phyloP scores from a whole-genome alignment of 2,797 vertebrate genomes.

The Arctocebus calabarensis region DNA sequence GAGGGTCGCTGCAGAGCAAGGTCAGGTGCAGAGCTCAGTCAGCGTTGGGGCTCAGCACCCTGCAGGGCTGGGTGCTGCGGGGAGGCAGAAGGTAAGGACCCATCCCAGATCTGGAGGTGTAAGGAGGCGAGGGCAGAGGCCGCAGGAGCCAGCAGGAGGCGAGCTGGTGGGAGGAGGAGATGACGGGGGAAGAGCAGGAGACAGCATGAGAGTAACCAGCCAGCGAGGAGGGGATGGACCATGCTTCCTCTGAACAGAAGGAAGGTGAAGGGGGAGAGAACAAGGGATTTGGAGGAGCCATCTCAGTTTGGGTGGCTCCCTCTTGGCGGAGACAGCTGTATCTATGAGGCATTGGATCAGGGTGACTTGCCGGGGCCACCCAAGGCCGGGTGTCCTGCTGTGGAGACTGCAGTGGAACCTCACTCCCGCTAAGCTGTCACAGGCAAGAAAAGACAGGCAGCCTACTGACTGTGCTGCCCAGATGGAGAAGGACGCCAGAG shows the following conservation, averaged over 20 bases:
- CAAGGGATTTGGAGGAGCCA: neutral
- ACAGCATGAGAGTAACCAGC: neutral
- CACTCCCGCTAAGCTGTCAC: neutral
- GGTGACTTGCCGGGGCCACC: neutral
- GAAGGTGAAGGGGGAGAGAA: neutral
- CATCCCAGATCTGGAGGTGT: neutral
- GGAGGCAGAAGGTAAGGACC: neutral
- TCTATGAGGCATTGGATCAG: neutral
- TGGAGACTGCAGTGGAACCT: neutral
- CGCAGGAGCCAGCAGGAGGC: neutral
- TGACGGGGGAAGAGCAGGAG: too few species aligned
- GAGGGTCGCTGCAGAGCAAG: neutral
- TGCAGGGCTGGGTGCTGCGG: neutral
- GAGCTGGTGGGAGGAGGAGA: too few species aligned
- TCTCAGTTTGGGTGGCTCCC: neutral
- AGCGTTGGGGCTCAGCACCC: neutral
- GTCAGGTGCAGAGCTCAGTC: neutral
- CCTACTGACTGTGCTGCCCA: neutral
- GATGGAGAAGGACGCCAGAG: neutral
- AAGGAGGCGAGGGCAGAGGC: neutral
- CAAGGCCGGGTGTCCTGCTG: neutral
- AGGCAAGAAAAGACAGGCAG: neutral
- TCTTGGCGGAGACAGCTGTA: neutral
- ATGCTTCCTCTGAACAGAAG: neutral
- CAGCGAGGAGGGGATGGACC: neutral